These are phyloP conservation scores for Eumacrocentrus americanus DNA, from an alignment of 2,888 invertebrate genomes.

Conservation along the genomic window DNA sequence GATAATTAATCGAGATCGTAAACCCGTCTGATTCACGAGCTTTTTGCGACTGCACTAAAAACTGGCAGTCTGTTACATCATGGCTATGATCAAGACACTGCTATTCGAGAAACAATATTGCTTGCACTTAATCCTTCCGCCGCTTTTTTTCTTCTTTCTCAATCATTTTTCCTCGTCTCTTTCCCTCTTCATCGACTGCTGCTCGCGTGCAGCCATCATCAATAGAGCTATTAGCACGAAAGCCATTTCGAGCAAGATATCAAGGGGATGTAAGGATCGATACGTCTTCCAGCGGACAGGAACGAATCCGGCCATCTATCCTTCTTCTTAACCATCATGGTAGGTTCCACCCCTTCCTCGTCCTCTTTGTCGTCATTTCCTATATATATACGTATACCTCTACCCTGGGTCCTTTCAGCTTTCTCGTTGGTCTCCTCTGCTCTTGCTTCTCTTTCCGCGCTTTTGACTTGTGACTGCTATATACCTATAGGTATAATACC, in stretches of 20 bases:
- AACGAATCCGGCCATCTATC: constrained; percentile 42
- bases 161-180: constrained; percentile 2
- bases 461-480: constrained; percentile 3
- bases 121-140: background rate
- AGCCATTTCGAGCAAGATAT: constrained; percentile 37
- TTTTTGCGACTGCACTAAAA: background rate
- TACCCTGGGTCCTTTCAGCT: constrained; percentile 15
- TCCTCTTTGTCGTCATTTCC: constrained; percentile 30
- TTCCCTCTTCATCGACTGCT: constrained; percentile 19
- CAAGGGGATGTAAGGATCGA: constrained; percentile 29
- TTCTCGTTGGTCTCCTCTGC: constrained; percentile 20
- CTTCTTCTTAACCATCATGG: constrained; percentile 13
- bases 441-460: constrained; percentile 26
- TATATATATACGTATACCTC: too few species aligned
- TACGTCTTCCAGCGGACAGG: constrained; percentile 39
- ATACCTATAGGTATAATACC: background rate
- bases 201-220: constrained; percentile 23
- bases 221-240: constrained; percentile 39
- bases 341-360: constrained; percentile 29
- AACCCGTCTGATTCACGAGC: background rate
- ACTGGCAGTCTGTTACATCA: background rate
- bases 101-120: background rate
- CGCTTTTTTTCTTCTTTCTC: background rate
- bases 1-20: background rate
- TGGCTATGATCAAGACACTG: background rate